These are phyloP conservation scores for Megaceryle maxima DNA, from an alignment of 2,113 vertebrate genomes.

Conservation along the genomic window DNA sequence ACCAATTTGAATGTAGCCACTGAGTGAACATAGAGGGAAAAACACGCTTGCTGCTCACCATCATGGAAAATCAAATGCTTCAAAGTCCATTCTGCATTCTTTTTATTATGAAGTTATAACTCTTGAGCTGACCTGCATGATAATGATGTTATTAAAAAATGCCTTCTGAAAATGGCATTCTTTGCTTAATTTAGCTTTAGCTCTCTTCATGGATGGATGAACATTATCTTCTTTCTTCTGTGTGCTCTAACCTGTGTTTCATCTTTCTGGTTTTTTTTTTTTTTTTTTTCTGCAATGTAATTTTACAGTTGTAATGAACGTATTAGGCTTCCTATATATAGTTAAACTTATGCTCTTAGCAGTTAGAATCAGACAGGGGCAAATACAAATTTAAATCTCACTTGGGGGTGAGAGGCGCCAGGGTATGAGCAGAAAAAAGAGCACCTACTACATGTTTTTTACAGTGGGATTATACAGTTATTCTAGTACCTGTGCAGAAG, in stretches of 20 bases:
- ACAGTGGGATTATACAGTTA: not conserved
- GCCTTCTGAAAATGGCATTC: not conserved
- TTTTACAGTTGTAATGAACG: not conserved
- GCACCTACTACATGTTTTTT: not conserved
- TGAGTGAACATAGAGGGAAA: not conserved
- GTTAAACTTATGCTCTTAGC: not conserved
- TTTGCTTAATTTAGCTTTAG: conserved; percentile 14
- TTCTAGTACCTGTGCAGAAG: not conserved
- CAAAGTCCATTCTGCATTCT: not conserved
- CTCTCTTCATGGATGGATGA: not conserved
- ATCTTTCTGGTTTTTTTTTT: not conserved
- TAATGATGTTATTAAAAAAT: not conserved
- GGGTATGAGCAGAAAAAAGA: not conserved
- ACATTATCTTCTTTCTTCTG: not conserved
- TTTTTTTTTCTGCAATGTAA: not conserved
- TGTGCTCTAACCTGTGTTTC: not conserved
- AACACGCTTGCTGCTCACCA: not conserved
- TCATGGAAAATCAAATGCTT: not conserved
- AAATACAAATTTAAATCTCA: conserved; percentile 3
- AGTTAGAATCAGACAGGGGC: not conserved
- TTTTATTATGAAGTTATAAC: not conserved
- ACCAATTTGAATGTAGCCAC: not conserved
- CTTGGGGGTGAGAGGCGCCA: not conserved
- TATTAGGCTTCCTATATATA: not conserved
- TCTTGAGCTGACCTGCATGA: not conserved